A percentile compares a stretch with the other conserved stretches of the same genome.
phyloP scores from a whole-genome alignment of 2,113 vertebrate species.

The Brachyistius frenatus region DNA sequence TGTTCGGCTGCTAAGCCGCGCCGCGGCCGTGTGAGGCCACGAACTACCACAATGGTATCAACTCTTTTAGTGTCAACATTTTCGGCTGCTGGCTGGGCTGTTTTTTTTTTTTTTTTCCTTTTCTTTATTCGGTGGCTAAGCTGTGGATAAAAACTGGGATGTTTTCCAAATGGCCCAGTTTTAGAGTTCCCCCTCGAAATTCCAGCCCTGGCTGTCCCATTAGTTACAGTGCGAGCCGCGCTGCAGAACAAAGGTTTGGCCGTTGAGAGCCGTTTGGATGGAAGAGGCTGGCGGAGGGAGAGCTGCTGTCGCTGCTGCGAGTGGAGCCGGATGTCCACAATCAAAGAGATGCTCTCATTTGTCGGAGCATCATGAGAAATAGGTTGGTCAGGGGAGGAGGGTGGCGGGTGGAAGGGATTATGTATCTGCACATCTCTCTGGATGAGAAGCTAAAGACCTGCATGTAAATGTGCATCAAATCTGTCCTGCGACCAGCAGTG shows the following conservation, averaged over 20 bases:
- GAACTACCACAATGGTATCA: slow-evolving; percentile 46
- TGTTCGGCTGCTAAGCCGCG: slow-evolving; percentile 36
- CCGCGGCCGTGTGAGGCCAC: slow-evolving; percentile 35
- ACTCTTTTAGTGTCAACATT: slow-evolving; percentile 54
- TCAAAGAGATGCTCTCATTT: slow-evolving; percentile 49
- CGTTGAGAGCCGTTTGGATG: slow-evolving; percentile 52
- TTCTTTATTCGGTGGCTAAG: slow-evolving; percentile 36
- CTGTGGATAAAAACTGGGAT: slow-evolving; percentile 59
- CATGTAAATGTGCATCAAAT: slow-evolving; percentile 3
- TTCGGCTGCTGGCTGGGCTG: slow-evolving; percentile 43
- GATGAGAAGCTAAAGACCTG: slow-evolving; percentile 2
- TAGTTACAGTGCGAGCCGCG: slow-evolving; percentile 48
- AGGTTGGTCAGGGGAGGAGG: neutral
- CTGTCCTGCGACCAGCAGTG: neutral
- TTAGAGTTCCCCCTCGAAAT: slow-evolving; percentile 44
- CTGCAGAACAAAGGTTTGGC: slow-evolving; percentile 58
- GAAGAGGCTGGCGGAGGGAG: slow-evolving; percentile 16
- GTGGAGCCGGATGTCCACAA: slow-evolving; percentile 44
- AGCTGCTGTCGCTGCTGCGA: slow-evolving; percentile 40
- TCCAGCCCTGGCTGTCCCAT: slow-evolving; percentile 47
- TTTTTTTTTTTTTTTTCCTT: slow-evolving; percentile 3
- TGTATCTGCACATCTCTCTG: slow-evolving; percentile 28
- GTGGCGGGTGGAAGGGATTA: slow-evolving; percentile 5
- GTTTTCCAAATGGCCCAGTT: slow-evolving; percentile 70
- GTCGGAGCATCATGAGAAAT: slow-evolving; percentile 23